phyloP scores from a whole-genome alignment of 2,797 vertebrate species.

The Odontamblyopus lacepedii region DNA sequence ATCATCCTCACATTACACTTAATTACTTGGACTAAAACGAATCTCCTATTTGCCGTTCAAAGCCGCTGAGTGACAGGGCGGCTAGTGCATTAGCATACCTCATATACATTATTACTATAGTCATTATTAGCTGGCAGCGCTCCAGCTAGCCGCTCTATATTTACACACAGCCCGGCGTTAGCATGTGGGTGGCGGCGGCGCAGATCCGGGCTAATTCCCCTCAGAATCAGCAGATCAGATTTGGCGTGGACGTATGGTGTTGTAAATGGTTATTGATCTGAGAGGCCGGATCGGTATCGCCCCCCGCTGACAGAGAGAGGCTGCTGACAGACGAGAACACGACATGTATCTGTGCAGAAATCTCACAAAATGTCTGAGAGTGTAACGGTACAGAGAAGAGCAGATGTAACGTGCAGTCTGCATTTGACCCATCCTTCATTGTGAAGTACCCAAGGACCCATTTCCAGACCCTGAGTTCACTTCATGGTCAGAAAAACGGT shows the following conservation, averaged over 20 bases:
- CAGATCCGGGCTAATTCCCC: not conserved
- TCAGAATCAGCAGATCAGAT: constrained; percentile 3
- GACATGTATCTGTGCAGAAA: not conserved
- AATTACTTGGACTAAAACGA: constrained; percentile 55
- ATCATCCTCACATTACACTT: constrained; percentile 38
- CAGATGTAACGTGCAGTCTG: not conserved
- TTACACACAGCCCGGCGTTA: not conserved
- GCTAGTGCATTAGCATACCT: constrained; percentile 53
- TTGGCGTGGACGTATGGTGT: constrained; percentile 3
- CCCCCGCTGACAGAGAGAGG: not conserved
- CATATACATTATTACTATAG: constrained; percentile 61
- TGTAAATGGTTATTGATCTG: constrained; percentile 9
- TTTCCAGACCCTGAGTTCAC: too few species aligned
- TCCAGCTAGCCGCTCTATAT: constrained; percentile 21
- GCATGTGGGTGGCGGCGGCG: not conserved
- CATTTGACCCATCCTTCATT: not conserved
- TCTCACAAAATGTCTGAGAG: too few species aligned
- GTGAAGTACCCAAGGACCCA: too few species aligned
- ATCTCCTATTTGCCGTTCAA: constrained; percentile 47
- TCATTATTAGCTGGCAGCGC: constrained; percentile 60
- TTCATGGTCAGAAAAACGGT: not conserved
- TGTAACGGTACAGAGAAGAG: not conserved
- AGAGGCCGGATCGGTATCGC: constrained; percentile 1
- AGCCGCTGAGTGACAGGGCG: constrained; percentile 49
- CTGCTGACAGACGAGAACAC: not conserved